A percentile compares a stretch with the other conserved stretches of the same genome.
Conservation (phyloP, 2,888 invertebrate species). For the Drosophila silvestris region DNA sequence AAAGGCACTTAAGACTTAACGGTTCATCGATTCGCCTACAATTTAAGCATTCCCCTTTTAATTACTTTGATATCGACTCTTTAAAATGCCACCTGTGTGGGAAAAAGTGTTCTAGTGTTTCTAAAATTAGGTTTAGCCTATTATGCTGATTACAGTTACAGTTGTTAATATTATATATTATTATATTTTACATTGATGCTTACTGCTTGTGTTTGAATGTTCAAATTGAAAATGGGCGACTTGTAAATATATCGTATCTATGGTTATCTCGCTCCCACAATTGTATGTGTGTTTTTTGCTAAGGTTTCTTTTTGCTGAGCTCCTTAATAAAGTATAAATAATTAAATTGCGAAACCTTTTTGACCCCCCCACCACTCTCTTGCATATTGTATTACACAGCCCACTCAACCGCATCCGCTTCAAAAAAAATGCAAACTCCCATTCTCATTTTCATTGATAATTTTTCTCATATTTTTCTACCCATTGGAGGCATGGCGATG, state of each 20-base stretch:
- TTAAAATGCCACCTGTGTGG: neutral
- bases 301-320: constrained; percentile 10
- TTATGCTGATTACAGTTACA: neutral
- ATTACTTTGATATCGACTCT: neutral
- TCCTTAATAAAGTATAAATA: constrained; percentile 11
- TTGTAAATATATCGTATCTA: neutral
- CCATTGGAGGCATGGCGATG: constrained; percentile 30
- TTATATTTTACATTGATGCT: neutral
- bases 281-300: neutral
- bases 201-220: neutral
- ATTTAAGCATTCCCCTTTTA: neutral
- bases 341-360: constrained; percentile 4
- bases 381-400: constrained; percentile 37
- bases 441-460: constrained; percentile 53
- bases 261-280: neutral
- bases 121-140: neutral
- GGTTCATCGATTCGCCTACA: neutral
- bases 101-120: neutral
- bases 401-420: constrained; percentile 56
- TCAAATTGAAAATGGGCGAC: neutral
- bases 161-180: neutral
- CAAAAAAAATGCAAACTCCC: constrained; percentile 43
- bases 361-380: constrained; percentile 11
- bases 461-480: constrained; percentile 16
- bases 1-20: neutral